A percentile compares a stretch with the other conserved stretches of the same genome.
Conservation (phyloP, 2,888 invertebrate species). For the Pseudococcus viburni region DNA sequence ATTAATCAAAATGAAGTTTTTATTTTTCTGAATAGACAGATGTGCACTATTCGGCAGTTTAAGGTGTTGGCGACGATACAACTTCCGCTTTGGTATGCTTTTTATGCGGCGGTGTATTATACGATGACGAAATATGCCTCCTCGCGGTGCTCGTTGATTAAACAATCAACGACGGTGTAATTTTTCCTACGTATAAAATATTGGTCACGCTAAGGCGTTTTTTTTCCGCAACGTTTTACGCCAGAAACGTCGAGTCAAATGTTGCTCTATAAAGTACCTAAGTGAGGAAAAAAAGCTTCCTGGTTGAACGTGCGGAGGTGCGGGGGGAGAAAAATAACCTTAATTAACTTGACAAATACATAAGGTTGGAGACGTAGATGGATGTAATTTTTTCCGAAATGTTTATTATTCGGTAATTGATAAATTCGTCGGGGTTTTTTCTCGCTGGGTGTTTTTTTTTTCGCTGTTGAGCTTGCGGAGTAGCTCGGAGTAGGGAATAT, state of each 20-base stretch:
- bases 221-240: neutral
- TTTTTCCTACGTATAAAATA: neutral
- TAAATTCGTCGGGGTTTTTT: neutral
- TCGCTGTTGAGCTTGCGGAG: neutral
- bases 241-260: neutral
- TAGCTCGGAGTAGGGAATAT: neutral
- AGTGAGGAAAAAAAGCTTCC: too few relatives aligned
- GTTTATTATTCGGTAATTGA: slow-evolving; percentile 27
- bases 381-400: neutral
- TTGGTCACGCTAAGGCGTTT: slow-evolving; percentile 28
- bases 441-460: neutral
- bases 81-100: neutral
- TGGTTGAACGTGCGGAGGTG: too few relatives aligned
- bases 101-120: neutral
- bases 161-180: slow-evolving; percentile 7
- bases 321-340: neutral
- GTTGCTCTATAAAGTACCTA: neutral
- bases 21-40: slow-evolving; percentile 7
- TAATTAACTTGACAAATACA: slow-evolving; percentile 17
- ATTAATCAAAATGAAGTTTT: slow-evolving; percentile 27
- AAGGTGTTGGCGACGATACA: slow-evolving; percentile 31
- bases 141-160: neutral
- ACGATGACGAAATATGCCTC: neutral
- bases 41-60: slow-evolving; percentile 18
- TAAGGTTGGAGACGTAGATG: neutral